Conservation (phyloP, 2,797 vertebrate species). For the Galaxias olidus region DNA sequence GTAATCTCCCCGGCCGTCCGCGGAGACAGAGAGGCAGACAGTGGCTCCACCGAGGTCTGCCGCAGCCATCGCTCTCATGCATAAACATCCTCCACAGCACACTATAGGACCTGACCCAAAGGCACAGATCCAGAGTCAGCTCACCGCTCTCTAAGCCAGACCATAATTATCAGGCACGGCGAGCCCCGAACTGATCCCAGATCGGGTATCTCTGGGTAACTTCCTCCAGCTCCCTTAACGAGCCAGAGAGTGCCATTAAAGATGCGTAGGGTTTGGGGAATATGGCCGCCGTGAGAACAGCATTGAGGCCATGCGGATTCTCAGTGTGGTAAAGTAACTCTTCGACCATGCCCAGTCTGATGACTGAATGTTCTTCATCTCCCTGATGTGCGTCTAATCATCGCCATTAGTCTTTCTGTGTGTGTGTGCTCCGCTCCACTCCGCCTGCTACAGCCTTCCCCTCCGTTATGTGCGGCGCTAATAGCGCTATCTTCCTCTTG, state of each 20-base stretch:
- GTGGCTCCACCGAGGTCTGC: conserved; percentile 55
- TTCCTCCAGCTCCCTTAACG: not conserved
- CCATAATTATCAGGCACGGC: conserved; percentile 48
- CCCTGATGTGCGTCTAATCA: not conserved
- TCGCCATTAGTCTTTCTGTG: conserved; percentile 11
- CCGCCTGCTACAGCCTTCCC: conserved; percentile 33
- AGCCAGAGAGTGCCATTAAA: too few species aligned
- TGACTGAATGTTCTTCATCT: too few species aligned
- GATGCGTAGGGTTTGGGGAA: too few species aligned
- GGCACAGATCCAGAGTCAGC: conserved; percentile 51
- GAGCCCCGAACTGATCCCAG: conserved; percentile 47
- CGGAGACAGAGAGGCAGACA: conserved; percentile 56
- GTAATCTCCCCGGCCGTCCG: conserved; percentile 68
- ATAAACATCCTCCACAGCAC: conserved; percentile 66
- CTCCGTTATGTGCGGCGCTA: conserved; percentile 57
- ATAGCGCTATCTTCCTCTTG: conserved; percentile 74
- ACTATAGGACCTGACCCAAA: conserved; percentile 39
- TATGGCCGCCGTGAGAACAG: too few species aligned
- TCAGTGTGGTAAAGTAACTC: too few species aligned
- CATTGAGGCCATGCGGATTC: too few species aligned
- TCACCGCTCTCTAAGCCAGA: conserved; percentile 55
- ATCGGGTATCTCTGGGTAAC: conserved; percentile 24
- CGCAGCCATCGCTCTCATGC: conserved; percentile 56
- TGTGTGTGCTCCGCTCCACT: conserved; percentile 24
- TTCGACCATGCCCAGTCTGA: too few species aligned